Evolutionary conservation across 2,113 vertebrate genomes (phyloP).

Genomic region (Propithecus coquereli): DNA sequence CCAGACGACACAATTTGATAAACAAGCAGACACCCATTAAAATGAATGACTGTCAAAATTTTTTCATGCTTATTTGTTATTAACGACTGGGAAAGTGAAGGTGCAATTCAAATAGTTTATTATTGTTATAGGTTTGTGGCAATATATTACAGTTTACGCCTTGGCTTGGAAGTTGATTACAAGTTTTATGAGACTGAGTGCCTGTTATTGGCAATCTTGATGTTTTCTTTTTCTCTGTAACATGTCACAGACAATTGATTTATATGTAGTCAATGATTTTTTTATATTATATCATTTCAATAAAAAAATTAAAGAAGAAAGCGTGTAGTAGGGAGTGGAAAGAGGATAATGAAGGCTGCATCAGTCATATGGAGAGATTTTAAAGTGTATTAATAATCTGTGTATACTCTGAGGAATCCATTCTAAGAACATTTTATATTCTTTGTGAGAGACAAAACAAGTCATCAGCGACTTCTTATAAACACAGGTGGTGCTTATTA

Average conservation of each 20-base stretch:
- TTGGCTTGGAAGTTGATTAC: constrained; percentile 72
- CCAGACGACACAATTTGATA: constrained; percentile 50
- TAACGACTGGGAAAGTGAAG: constrained; percentile 63
- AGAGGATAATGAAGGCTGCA: constrained; percentile 41
- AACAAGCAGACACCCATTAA: constrained; percentile 65
- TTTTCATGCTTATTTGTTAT: constrained; percentile 72
- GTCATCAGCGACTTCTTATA: constrained; percentile 71
- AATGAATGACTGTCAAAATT: constrained; percentile 63
- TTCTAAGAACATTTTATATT: constrained; percentile 59
- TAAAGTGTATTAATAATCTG: constrained; percentile 43
- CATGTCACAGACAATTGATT: constrained; percentile 77
- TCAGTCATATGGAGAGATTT: background rate
- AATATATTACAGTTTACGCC: constrained; percentile 72
- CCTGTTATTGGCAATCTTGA: constrained; percentile 72
- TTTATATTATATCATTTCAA: constrained; percentile 73
- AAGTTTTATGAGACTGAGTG: constrained; percentile 75
- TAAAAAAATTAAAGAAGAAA: constrained; percentile 70
- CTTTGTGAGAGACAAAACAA: constrained; percentile 60
- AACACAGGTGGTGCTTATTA: constrained; percentile 74
- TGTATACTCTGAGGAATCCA: background rate
- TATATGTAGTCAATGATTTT: constrained; percentile 71
- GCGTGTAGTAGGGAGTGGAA: constrained; percentile 1
- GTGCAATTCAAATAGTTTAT: constrained; percentile 70
- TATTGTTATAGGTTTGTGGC: constrained; percentile 61
- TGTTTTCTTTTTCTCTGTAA: constrained; percentile 70